Percentiles rank a stretch among this genome's conserved stretches.
Evolutionary conservation across 1,140 invertebrate genomes (phyloP).

Genomic region (Anagrus nilaparvatae): DNA sequence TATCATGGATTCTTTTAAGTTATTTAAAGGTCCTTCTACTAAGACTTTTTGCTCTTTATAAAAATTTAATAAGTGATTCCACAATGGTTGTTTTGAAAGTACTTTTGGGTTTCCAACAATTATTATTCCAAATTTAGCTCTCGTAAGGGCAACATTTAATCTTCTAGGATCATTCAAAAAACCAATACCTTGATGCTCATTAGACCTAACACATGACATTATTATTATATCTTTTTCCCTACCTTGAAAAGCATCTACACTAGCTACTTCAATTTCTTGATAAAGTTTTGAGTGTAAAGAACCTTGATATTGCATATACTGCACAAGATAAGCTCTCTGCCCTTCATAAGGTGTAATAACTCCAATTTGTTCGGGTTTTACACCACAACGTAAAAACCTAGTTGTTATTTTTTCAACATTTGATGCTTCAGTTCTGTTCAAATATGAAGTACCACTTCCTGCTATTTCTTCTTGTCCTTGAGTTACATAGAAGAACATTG

Average conservation of each 20-base stretch:
- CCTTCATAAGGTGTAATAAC: constrained; percentile 99
- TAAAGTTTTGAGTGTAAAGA: constrained; percentile 93
- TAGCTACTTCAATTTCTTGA: constrained; percentile 98
- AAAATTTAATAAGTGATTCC: constrained; percentile 96
- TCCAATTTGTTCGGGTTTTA: constrained; percentile 98
- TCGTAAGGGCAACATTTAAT: constrained; percentile 94
- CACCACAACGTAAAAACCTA: constrained; percentile 83
- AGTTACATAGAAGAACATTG: constrained; percentile 99
- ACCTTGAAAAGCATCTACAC: constrained; percentile 97
- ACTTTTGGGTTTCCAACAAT: constrained; percentile 99
- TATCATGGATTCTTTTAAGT: constrained; percentile 93
- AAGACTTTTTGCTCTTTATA: constrained; percentile 97
- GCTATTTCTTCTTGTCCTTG: constrained; percentile 98
- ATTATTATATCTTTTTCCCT: constrained; percentile 99
- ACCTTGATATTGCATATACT: constrained; percentile 99
- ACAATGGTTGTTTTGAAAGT: constrained; percentile 92
- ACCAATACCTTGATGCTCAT: constrained; percentile 87
- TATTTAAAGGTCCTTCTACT: constrained; percentile 95
- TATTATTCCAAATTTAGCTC: constrained; percentile 96
- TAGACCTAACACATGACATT: constrained; percentile 89
- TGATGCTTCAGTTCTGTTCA: constrained; percentile 96
- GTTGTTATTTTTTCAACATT: constrained; percentile 98
- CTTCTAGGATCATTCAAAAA: constrained; percentile 96
- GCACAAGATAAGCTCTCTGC: constrained; percentile 93
- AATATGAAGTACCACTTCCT: constrained; percentile 94